phyloP scores from a whole-genome alignment of 2,113 vertebrate species.

The Micronycteris hirsuta region DNA sequence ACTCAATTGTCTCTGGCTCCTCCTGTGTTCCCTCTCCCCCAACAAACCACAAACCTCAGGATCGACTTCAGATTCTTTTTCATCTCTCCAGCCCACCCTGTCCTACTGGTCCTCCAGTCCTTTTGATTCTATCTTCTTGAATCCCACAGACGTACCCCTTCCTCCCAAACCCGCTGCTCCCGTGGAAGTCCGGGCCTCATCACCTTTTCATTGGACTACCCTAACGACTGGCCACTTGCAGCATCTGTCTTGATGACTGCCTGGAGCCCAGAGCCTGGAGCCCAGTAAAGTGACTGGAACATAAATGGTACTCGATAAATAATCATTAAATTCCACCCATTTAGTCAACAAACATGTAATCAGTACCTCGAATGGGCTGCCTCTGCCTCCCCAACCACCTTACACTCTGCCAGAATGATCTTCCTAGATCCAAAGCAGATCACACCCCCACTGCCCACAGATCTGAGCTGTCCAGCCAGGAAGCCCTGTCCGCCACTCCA shows the following conservation, averaged over 20 bases:
- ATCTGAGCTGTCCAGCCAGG: not conserved
- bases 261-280: not conserved
- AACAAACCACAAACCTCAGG: not conserved
- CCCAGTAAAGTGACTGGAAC: not conserved
- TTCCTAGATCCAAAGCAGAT: not conserved
- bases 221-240: not conserved
- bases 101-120: not conserved
- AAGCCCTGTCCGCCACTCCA: not conserved
- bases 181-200: not conserved
- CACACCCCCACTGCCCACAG: not conserved
- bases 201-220: not conserved
- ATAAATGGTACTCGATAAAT: not conserved
- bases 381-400: not conserved
- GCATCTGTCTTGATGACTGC: not conserved
- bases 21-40: not conserved
- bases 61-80: not conserved
- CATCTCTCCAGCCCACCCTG: not conserved
- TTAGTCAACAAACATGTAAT: not conserved
- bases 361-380: not conserved
- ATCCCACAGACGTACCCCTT: not conserved
- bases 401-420: not conserved
- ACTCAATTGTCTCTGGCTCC: not conserved
- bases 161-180: not conserved
- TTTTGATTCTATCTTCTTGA: not conserved
- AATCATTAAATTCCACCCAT: not conserved